phyloP scores from a whole-genome alignment of 1,140 invertebrate species.

The Drosophila oshimai region DNA sequence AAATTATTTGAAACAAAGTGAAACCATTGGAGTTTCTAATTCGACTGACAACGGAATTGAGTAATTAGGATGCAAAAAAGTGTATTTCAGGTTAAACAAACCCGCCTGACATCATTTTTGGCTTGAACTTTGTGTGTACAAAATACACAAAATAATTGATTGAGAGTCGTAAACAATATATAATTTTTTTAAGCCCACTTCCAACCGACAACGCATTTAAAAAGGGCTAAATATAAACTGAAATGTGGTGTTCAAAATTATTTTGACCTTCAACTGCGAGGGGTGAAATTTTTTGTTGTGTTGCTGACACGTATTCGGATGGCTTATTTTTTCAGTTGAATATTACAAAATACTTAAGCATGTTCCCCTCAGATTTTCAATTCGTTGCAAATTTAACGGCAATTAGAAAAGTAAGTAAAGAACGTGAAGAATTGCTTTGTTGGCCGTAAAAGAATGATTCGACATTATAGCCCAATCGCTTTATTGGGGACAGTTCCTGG shows the following conservation, averaged over 20 bases:
- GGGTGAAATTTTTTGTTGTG: constrained; percentile 2
- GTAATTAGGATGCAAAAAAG: neutral
- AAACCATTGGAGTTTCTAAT: constrained; percentile 1
- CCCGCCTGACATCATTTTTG: constrained; percentile 12
- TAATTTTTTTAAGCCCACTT: constrained; percentile 11
- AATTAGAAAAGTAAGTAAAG: constrained; percentile 61
- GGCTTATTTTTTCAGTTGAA: constrained; percentile 4
- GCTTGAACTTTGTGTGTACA: constrained; percentile 22
- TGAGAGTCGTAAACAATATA: constrained; percentile 17
- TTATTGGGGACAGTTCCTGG: constrained; percentile 43
- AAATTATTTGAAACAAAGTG: constrained; percentile 3
- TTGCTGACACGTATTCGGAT: constrained; percentile 41
- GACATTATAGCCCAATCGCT: constrained; percentile 14
- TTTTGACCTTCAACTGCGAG: constrained; percentile 58
- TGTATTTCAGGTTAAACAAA: neutral
- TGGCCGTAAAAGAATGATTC: constrained; percentile 31
- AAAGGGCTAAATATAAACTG: constrained; percentile 61
- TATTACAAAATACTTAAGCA: constrained; percentile 8
- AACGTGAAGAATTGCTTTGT: constrained; percentile 22
- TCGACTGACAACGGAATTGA: constrained; percentile 3
- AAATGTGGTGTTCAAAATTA: constrained; percentile 47
- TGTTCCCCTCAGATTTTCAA: constrained; percentile 7
- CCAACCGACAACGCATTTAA: constrained; percentile 23
- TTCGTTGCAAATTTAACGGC: constrained; percentile 65
- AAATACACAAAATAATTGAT: constrained; percentile 30